These are phyloP conservation scores for Sebastes jordani DNA, from an alignment of 2,797 vertebrate species.

Conservation along the genomic window DNA sequence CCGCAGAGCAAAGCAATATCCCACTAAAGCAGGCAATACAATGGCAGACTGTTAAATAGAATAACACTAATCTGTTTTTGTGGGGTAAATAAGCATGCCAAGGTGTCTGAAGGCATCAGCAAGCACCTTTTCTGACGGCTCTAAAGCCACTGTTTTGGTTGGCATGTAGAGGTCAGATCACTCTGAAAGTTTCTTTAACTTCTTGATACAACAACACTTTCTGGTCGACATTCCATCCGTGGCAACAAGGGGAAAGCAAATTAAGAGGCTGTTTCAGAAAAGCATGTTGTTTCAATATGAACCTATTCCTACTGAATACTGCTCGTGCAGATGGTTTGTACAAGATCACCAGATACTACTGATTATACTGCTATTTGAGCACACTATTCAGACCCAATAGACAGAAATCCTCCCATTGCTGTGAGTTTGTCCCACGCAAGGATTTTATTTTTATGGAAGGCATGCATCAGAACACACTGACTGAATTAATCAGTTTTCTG, in stretches of 20 bases:
- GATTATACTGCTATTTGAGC: background rate
- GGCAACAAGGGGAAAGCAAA: conserved; percentile 21
- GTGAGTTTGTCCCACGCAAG: background rate
- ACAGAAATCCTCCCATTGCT: background rate
- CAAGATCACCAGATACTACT: background rate
- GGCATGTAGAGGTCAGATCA: conserved; percentile 28
- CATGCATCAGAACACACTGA: background rate
- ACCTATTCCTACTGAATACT: background rate
- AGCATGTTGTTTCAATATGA: conserved; percentile 34
- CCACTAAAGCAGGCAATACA: conserved; percentile 20
- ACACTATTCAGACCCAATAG: background rate
- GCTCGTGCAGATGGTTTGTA: background rate
- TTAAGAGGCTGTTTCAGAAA: conserved; percentile 10
- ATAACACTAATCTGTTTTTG: conserved; percentile 50
- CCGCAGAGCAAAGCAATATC: background rate
- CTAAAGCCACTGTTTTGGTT: conserved; percentile 54
- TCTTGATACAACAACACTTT: conserved; percentile 17
- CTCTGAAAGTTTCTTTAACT: conserved; percentile 41
- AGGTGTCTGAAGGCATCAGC: conserved; percentile 38
- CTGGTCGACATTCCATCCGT: conserved; percentile 31
- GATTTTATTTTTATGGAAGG: background rate
- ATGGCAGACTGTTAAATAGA: conserved; percentile 32
- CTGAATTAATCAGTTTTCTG: background rate
- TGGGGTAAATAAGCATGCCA: conserved; percentile 24
- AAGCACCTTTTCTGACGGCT: conserved; percentile 19